Evolutionary conservation across 2,113 vertebrate species (phyloP).

Genomic region (Brachypteracias leptosomus): DNA sequence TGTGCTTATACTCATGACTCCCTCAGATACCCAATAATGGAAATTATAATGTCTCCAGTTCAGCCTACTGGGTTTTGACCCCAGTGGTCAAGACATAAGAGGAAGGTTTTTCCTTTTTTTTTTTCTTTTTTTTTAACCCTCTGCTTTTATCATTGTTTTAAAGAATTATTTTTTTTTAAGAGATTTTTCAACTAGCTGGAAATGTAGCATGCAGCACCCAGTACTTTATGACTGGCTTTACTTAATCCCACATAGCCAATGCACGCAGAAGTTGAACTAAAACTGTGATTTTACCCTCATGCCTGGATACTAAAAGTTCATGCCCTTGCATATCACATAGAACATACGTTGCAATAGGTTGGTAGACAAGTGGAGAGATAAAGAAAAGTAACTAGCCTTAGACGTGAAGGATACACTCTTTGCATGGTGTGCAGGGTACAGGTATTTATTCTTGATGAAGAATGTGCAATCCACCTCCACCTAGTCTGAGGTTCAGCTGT

Average conservation of each 20-base stretch:
- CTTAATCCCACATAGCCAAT: background rate
- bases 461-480: background rate
- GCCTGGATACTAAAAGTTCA: background rate
- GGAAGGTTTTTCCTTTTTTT: background rate
- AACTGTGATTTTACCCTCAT: background rate
- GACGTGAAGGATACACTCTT: background rate
- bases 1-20: constrained; percentile 16
- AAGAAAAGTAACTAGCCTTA: background rate
- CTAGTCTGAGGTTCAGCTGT: background rate
- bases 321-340: background rate
- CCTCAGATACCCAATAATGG: constrained; percentile 29
- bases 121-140: background rate
- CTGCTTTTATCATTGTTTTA: background rate
- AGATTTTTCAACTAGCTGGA: background rate
- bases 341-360: background rate
- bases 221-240: background rate
- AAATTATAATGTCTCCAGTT: constrained; percentile 29
- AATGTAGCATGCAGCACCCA: background rate
- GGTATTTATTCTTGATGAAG: background rate
- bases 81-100: background rate
- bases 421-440: background rate
- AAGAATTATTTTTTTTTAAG: background rate
- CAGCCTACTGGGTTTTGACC: constrained; percentile 10
- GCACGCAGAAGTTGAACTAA: background rate
- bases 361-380: background rate